Conservation (phyloP, 2,797 vertebrate genomes). For the Melanotaenia pygmaea region DNA sequence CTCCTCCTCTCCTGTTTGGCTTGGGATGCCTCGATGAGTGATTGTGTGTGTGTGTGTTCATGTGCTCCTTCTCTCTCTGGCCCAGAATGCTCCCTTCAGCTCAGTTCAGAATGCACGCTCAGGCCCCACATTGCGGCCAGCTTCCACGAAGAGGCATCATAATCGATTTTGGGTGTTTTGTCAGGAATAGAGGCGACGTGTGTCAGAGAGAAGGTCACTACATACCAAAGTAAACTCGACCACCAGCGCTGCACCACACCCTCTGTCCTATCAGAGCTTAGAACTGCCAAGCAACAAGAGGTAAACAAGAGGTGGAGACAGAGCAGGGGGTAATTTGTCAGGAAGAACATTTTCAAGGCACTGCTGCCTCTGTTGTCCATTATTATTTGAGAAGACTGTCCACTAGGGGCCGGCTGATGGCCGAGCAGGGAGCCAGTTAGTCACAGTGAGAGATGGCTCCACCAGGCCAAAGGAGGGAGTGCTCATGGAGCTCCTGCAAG, state of each 20-base stretch:
- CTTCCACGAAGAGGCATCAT: conserved; percentile 62
- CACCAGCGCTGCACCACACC: conserved; percentile 23
- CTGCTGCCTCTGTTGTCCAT: conserved; percentile 69
- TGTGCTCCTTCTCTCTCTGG: conserved; percentile 58
- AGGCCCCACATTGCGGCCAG: conserved; percentile 63
- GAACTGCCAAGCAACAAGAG: conserved; percentile 70
- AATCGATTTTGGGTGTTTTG: conserved; percentile 72
- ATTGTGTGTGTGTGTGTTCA: conserved; percentile 42
- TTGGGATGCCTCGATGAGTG: conserved; percentile 68
- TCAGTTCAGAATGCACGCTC: conserved; percentile 61
- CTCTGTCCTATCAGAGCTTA: conserved; percentile 44
- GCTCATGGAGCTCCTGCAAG: conserved; percentile 41
- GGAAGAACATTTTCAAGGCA: conserved; percentile 70
- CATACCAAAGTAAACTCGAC: conserved; percentile 40
- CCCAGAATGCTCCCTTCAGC: conserved; percentile 73
- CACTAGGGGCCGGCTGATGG: conserved; percentile 67
- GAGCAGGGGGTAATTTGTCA: conserved; percentile 67
- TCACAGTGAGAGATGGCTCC: conserved; percentile 77
- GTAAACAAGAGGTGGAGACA: conserved; percentile 61
- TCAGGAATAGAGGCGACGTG: conserved; percentile 65
- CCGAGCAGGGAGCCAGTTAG: conserved; percentile 75
- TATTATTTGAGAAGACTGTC: conserved; percentile 76
- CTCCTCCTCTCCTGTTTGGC: conserved; percentile 72
- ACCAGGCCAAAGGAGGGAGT: conserved; percentile 48
- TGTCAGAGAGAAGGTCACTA: conserved; percentile 60